Base-by-base conservation (phyloP, 2,888 invertebrate genomes). In the Pegoplata infirma region DNA sequence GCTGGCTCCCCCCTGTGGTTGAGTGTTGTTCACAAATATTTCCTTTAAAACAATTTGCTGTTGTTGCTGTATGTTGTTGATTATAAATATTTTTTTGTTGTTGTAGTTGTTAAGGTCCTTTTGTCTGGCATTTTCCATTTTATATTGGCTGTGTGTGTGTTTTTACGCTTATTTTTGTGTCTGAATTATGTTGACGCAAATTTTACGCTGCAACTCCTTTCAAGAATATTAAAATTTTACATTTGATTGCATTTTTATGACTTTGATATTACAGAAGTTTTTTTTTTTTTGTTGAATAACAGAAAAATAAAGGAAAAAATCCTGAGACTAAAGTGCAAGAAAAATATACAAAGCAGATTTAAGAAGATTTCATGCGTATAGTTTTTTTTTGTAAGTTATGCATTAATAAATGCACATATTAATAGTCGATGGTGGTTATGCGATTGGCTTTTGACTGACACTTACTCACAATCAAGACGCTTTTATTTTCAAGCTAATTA, bases 121-220 rank as follows among this genome's bases (percentile, higher is more conserved):
- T 40, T 40, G 36, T 40, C 36, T 40, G 36, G 14, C 36, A n/a
- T 63, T n/a, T 40, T 47, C 28, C 19, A 1, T 69, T 56, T 53
- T 64, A 63, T 56, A 76, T 64, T 76, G 58, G 59, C 63, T 49
- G 36, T 56, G 46, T 51, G 8, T 55, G 16, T 10, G 49, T 59
- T 55, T 53, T 66, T 47, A 12, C 36, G 44, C 25, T 64, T 66
- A 47, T 66, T 66, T n/a, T 59, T 76, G 25, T 32, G 28, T 66
- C n/a, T 59, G 55, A 55, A 61, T 68, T 75, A 67, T 68, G 74
- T 75, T 77, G 68, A 61, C 55, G 77, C 68, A 73, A 59, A 78
- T 69, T 73, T 73, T 73, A 78, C 77, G 73, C 77, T 78, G 63
- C 73, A 68, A 73, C 73, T 78, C 73, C 77, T 63, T 69, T 58